Conservation (phyloP, 2,888 invertebrate genomes). For the Pollenia amentaria region DNA sequence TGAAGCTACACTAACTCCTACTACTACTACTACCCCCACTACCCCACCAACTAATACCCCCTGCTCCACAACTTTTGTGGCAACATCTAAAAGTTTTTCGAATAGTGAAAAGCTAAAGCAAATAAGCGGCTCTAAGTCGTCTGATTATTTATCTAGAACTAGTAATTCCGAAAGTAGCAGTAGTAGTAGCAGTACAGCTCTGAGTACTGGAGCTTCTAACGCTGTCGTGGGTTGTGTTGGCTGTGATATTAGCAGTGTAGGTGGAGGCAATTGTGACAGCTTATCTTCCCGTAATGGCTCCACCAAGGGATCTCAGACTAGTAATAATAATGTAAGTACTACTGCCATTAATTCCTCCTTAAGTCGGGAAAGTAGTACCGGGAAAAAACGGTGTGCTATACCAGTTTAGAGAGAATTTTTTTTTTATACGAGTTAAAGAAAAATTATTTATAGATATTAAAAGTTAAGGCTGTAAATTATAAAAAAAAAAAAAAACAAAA, state of each 20-base stretch:
- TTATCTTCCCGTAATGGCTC: conserved; percentile 58
- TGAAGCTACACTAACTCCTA: conserved; percentile 37
- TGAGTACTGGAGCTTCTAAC: conserved; percentile 46
- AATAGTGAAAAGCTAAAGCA: conserved; percentile 24
- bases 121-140: conserved; percentile 57
- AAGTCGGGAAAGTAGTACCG: conserved; percentile 73
- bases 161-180: conserved; percentile 45
- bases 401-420: conserved; percentile 78
- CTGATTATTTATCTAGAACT: conserved; percentile 54
- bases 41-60: conserved; percentile 25
- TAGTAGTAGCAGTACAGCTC: conserved; percentile 44
- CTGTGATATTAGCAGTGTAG: conserved; percentile 48
- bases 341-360: conserved; percentile 42
- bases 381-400: conserved; percentile 82
- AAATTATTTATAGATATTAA: too few species aligned
- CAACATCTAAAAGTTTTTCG: conserved; percentile 11
- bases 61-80: neutral
- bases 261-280: conserved; percentile 7
- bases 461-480: neutral
- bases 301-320: conserved; percentile 70
- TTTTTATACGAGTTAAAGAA: too few species aligned
- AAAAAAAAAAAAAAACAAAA: neutral
- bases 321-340: conserved; percentile 66
- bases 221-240: conserved; percentile 8
- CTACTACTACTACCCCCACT: conserved; percentile 2